These are phyloP conservation scores for Protonemura montana DNA, from an alignment of 2,888 invertebrate genomes.

Conservation along the genomic window DNA sequence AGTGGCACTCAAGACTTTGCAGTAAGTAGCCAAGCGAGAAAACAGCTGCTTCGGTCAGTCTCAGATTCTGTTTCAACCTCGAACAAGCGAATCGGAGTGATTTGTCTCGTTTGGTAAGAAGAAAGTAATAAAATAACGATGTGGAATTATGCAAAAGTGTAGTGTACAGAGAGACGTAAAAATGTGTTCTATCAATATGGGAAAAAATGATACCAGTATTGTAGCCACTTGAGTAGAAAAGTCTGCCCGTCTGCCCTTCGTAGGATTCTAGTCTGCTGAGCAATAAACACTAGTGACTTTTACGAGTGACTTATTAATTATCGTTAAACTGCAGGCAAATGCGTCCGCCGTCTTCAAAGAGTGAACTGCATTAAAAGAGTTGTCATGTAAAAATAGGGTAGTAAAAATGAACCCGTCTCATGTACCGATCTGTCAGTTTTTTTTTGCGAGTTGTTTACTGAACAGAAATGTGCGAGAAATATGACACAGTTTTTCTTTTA, in stretches of 20 bases:
- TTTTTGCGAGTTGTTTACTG: too few species aligned
- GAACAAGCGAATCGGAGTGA: not conserved
- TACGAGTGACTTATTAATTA: not conserved
- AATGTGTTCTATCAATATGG: not conserved
- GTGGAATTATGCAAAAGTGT: not conserved
- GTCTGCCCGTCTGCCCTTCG: not conserved
- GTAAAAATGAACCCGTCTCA: not conserved
- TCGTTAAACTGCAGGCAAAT: not conserved
- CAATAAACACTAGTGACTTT: not conserved
- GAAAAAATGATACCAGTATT: not conserved
- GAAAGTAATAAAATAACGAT: not conserved
- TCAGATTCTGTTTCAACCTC: not conserved
- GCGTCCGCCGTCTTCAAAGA: not conserved
- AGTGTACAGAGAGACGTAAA: not conserved
- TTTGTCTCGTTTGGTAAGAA: not conserved
- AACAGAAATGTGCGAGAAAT: too few species aligned
- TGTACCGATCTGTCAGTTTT: not conserved
- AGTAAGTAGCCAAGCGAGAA: not conserved
- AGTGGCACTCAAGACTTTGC: not conserved
- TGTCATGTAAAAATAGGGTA: not conserved
- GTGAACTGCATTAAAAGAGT: not conserved
- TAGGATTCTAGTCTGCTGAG: not conserved
- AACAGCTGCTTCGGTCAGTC: not conserved
- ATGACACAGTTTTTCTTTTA: too few species aligned
- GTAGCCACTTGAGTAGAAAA: not conserved